Evolutionary conservation across 2,797 vertebrate species (phyloP), one percentile per base, ranked within the genome.

Genomic region (Arnoldichthys spilopterus): DNA sequence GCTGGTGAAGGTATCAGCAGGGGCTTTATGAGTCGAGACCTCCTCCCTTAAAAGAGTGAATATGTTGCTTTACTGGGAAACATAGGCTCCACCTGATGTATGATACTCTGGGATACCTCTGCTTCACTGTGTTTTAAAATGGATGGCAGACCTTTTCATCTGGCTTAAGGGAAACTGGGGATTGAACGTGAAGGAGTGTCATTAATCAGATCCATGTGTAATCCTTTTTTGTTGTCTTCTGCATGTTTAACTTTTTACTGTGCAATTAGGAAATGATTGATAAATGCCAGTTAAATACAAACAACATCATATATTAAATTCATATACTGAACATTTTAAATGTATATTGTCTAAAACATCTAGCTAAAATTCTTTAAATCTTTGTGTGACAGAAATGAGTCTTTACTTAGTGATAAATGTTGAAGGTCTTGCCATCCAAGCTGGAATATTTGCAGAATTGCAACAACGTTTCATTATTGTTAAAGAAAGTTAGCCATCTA

Each of bases 21-120:
- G 77, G 62, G 63, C 49, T 78, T 82, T 72, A 84, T 58, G 69
- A 80, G 80, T 78, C 20, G 37, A 56, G 72, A 76, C 76, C 71
- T 68, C 45, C 49, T 80, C 56, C 69, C 49, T 71, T 80, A 40
- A 68, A 82, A 82, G 54, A 54, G 70, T 67, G 72, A 79, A 85
- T 68, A 67, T 66, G 53, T 54, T 74, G 64, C 24, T 84, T 76
- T 49, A 68, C 40, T 13, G 16, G 51, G 70, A 79, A 37, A 28
- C 15, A 37, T 45, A 56, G 74, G 86, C 67, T 82, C 72, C 77
- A 81, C 26, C 78, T 86, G 80, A 86, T 71, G 32, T 69, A 86
- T 83, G 64, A 67, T 28, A 53, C 70, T 34, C 13, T 37, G 66
- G 53, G 37, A 53, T 75, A 51, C 51, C 72, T 69, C 76, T 76